These are phyloP conservation scores for Alloplasta piceator DNA, from an alignment of 2,888 invertebrate genomes.

Conservation along the genomic window DNA sequence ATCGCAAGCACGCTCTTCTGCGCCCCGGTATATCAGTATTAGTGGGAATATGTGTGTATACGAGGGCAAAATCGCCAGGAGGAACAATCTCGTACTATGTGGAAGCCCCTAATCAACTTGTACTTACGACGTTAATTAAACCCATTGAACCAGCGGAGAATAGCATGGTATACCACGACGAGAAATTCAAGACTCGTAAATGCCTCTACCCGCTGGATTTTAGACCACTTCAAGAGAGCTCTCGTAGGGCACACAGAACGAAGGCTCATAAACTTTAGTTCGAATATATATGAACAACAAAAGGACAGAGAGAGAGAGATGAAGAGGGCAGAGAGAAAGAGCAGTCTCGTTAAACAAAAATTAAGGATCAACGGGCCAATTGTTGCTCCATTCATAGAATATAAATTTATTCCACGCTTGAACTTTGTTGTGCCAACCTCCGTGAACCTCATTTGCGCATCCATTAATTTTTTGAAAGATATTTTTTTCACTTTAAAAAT, in stretches of 20 bases:
- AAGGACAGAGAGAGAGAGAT: too few species aligned
- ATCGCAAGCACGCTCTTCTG: conserved; percentile 62
- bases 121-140: conserved; percentile 71
- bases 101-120: conserved; percentile 70
- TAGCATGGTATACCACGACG: conserved; percentile 45
- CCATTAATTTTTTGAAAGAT: too few species aligned
- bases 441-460: too few species aligned
- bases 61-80: conserved; percentile 1
- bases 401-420: background rate
- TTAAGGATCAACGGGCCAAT: conserved; percentile 5
- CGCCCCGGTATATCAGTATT: background rate
- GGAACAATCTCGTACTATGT: conserved; percentile 35
- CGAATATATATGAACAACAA: conserved; percentile 1
- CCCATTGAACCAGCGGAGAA: conserved; percentile 63
- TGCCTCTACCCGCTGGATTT: conserved; percentile 47
- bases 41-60: background rate
- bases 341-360: conserved; percentile 53
- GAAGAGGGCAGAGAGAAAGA: conserved; percentile 11
- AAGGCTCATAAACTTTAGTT: conserved; percentile 66
- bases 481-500: too few species aligned
- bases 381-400: background rate
- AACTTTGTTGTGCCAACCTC: too few species aligned
- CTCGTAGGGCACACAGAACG: conserved; percentile 15
- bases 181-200: conserved; percentile 55
- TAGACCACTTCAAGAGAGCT: conserved; percentile 30